Evolutionary conservation across 2,113 vertebrate genomes (phyloP).

Genomic region (Ctenomys sociabilis): DNA sequence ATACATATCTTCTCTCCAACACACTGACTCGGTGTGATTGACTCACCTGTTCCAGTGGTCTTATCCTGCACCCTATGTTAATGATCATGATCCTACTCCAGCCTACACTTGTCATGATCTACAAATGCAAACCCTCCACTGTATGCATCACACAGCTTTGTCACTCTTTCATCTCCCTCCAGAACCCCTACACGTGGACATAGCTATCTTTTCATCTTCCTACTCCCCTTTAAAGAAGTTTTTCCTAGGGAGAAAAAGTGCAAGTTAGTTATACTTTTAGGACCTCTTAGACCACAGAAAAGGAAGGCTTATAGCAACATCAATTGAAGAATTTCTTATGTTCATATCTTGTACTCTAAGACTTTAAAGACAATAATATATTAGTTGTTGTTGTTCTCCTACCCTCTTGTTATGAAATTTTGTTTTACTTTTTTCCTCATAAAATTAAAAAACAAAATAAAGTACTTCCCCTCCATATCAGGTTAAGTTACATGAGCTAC

Average conservation of each 20-base stretch:
- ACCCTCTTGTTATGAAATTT: neutral
- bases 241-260: neutral
- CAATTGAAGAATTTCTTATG: neutral
- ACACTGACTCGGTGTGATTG: neutral
- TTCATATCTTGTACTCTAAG: neutral
- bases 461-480: neutral
- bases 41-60: neutral
- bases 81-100: neutral
- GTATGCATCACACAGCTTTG: neutral
- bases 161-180: neutral
- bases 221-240: neutral
- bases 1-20: neutral
- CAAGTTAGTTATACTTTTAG: neutral
- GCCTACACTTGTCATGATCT: neutral
- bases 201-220: neutral
- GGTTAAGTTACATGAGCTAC: neutral
- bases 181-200: neutral
- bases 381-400: neutral
- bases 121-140: neutral
- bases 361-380: neutral
- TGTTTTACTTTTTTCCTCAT: neutral
- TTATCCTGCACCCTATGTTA: neutral
- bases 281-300: neutral
- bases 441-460: neutral
- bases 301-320: neutral